Conservation (phyloP, 2,888 invertebrate species). For the Notodonta ziczac region DNA sequence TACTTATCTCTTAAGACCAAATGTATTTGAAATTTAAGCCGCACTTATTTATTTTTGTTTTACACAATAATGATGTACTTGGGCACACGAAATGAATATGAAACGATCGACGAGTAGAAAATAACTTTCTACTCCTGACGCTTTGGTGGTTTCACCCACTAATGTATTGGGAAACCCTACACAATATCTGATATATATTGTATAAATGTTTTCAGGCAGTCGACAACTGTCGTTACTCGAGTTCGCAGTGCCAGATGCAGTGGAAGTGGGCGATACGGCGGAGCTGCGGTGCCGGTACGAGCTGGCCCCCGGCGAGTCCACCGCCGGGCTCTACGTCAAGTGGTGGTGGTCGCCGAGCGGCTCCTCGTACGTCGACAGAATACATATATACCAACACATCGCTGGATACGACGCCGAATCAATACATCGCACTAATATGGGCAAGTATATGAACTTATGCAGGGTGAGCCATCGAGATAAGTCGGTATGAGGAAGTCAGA, state of each 20-base stretch:
- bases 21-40: too few species aligned
- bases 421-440: constrained; percentile 43
- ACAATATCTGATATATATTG: too few species aligned
- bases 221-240: constrained; percentile 64
- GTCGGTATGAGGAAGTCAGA: too few species aligned
- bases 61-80: too few species aligned
- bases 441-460: constrained; percentile 34
- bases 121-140: too few species aligned
- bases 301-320: constrained; percentile 39
- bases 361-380: constrained; percentile 40
- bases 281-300: constrained; percentile 58
- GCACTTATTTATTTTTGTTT: too few species aligned
- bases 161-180: too few species aligned
- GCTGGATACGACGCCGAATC: constrained; percentile 38
- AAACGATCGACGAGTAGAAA: too few species aligned
- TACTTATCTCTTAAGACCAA: too few species aligned
- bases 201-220: constrained; percentile 53
- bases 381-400: constrained; percentile 63
- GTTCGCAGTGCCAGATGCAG: constrained; percentile 60
- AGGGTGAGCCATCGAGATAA: too few species aligned
- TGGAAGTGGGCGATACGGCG: constrained; percentile 53
- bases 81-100: too few species aligned
- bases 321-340: constrained; percentile 55
- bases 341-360: constrained; percentile 69
- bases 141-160: too few species aligned